Evolutionary conservation across 2,113 vertebrate species (phyloP).

Genomic region (Hemibagrus wyckioides): DNA sequence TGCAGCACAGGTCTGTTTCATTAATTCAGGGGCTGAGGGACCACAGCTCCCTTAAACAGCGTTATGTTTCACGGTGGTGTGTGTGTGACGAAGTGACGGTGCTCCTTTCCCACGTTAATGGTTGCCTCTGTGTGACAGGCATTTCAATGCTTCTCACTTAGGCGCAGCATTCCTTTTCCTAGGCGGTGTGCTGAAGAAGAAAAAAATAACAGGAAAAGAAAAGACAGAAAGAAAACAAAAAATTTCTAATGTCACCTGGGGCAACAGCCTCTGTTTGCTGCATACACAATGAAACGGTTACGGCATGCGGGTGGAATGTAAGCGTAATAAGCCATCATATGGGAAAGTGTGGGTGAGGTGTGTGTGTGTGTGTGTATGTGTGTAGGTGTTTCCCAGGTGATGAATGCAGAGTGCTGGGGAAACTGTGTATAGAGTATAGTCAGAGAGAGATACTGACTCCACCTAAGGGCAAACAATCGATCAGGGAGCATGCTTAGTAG

Average conservation of each 20-base stretch:
- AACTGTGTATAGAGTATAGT: neutral
- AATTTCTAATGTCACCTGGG: slow-evolving; percentile 30
- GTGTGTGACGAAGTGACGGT: neutral
- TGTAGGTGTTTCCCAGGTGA: slow-evolving; percentile 18
- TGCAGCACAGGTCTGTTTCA: slow-evolving; percentile 5
- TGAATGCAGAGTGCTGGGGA: neutral
- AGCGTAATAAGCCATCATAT: neutral
- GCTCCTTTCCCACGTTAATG: slow-evolving; percentile 33
- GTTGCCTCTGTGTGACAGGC: slow-evolving; percentile 28
- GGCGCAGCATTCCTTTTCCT: slow-evolving; percentile 10
- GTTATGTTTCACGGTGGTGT: slow-evolving; percentile 21
- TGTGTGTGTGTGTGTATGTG: neutral
- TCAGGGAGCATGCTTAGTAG: neutral
- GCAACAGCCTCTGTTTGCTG: slow-evolving; percentile 16
- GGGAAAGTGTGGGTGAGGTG: slow-evolving; percentile 15
- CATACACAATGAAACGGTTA: slow-evolving; percentile 28
- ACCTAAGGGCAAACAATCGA: neutral
- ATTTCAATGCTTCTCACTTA: slow-evolving; percentile 28
- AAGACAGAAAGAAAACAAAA: neutral
- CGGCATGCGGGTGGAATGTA: slow-evolving; percentile 28
- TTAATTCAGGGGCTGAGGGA: slow-evolving; percentile 9
- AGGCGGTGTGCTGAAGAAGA: neutral
- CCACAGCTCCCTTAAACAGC: slow-evolving; percentile 1
- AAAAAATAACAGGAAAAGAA: neutral
- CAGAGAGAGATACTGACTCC: neutral